Evolutionary conservation across 2,888 invertebrate genomes (phyloP).

Genomic region (Marronus borbonicus): DNA sequence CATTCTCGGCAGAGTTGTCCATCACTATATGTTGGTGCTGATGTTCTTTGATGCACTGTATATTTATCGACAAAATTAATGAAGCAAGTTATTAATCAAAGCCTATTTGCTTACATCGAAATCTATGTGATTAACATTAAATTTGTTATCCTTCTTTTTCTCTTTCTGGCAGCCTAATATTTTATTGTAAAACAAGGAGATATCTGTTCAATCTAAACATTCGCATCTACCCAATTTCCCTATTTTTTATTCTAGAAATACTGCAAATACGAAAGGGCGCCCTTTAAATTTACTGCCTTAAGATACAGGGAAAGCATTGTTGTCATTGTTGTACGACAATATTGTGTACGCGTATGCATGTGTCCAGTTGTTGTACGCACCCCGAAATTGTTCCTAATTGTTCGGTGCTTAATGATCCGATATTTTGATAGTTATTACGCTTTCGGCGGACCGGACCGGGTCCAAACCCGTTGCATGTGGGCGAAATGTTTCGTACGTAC

Average conservation of each 20-base stretch:
- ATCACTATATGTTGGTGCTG: no score
- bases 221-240: background rate
- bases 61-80: no score
- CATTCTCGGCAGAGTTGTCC: no score
- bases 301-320: conserved; percentile 7
- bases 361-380: conserved; percentile 17
- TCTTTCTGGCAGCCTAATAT: background rate
- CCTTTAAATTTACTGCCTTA: conserved; percentile 4
- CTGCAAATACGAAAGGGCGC: background rate
- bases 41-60: no score
- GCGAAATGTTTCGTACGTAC: background rate
- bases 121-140: no score
- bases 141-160: background rate
- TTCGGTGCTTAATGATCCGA: conserved; percentile 33
- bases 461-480: background rate
- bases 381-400: conserved; percentile 32
- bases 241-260: background rate
- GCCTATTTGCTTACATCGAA: no score
- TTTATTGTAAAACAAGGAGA: background rate
- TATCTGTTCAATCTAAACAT: background rate
- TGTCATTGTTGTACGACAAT: conserved; percentile 17
- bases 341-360: background rate
- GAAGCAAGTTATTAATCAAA: no score
- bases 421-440: conserved; percentile 28
- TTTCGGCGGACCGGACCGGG: conserved; percentile 1